These are phyloP conservation scores for Thera britannica DNA, from an alignment of 2,888 invertebrate species.

Conservation along the genomic window DNA sequence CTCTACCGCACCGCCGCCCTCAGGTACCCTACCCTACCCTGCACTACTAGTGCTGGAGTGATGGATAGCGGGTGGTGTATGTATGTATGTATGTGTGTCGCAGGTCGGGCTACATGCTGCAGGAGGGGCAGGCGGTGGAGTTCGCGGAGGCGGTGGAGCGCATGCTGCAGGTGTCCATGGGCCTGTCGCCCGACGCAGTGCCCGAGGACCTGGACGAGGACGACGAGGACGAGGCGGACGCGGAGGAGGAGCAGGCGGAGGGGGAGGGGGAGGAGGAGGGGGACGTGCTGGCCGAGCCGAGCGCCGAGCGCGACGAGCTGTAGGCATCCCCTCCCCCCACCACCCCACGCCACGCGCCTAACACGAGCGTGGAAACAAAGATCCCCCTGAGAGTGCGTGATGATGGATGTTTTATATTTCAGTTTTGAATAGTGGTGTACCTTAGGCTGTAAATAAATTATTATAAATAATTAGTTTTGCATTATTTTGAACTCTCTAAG, in stretches of 20 bases:
- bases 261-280: slow-evolving; percentile 48
- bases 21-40: slow-evolving; percentile 1
- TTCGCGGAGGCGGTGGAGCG: slow-evolving; percentile 96
- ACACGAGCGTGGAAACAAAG: not conserved
- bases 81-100: slow-evolving; percentile 14
- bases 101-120: slow-evolving; percentile 95
- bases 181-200: slow-evolving; percentile 89
- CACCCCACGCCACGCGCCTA: not conserved
- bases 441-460: slow-evolving; percentile 29
- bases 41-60: too few relatives aligned
- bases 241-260: slow-evolving; percentile 9
- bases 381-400: slow-evolving; percentile 9
- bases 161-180: slow-evolving; percentile 92
- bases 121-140: slow-evolving; percentile 85
- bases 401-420: slow-evolving; percentile 22
- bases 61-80: too few relatives aligned
- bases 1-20: slow-evolving; percentile 35
- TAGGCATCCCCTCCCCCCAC: not conserved
- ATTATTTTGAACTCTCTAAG: not conserved
- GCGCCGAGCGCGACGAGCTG: slow-evolving; percentile 57
- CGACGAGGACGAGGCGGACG: slow-evolving; percentile 47
- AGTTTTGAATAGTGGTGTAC: slow-evolving; percentile 3
- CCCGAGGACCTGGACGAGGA: slow-evolving; percentile 49
- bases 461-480: slow-evolving; percentile 15
- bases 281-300: slow-evolving; percentile 13